Evolutionary conservation across 1,140 invertebrate genomes (phyloP).

Genomic region (Chelonus insularis): DNA sequence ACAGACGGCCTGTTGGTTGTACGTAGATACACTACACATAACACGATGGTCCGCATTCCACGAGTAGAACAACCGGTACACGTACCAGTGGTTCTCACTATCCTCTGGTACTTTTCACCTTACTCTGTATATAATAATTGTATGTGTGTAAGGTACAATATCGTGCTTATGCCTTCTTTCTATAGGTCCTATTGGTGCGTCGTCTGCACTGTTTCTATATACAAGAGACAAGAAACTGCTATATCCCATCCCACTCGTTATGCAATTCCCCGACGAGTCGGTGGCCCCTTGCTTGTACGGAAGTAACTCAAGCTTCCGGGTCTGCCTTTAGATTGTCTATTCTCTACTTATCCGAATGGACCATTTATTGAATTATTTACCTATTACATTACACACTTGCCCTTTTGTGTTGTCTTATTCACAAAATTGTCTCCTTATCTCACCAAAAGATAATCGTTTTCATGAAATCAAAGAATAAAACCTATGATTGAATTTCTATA

Average conservation of each 20-base stretch:
- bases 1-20: slow-evolving; percentile 3
- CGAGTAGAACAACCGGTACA: slow-evolving; percentile 61
- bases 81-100: slow-evolving; percentile 54
- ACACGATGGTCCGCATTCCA: slow-evolving; percentile 56
- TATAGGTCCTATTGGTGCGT: slow-evolving; percentile 7
- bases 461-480: too few relatives aligned
- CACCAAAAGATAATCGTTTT: too few relatives aligned
- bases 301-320: slow-evolving; percentile 21
- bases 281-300: slow-evolving; percentile 20
- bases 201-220: background rate
- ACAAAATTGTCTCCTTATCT: too few relatives aligned
- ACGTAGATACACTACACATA: slow-evolving; percentile 30
- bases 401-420: too few relatives aligned
- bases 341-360: background rate
- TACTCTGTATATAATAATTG: background rate
- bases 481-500: too few relatives aligned
- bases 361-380: background rate
- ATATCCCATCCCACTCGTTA: slow-evolving; percentile 18
- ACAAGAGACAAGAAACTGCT: slow-evolving; percentile 1
- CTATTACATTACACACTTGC: too few relatives aligned
- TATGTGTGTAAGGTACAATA: background rate
- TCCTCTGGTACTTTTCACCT: background rate
- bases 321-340: slow-evolving; percentile 9
- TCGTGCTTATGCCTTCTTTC: background rate
- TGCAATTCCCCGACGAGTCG: slow-evolving; percentile 22